These are phyloP conservation scores for Cotesia congregata DNA, from an alignment of 2,888 invertebrate genomes.

Conservation along the genomic window DNA sequence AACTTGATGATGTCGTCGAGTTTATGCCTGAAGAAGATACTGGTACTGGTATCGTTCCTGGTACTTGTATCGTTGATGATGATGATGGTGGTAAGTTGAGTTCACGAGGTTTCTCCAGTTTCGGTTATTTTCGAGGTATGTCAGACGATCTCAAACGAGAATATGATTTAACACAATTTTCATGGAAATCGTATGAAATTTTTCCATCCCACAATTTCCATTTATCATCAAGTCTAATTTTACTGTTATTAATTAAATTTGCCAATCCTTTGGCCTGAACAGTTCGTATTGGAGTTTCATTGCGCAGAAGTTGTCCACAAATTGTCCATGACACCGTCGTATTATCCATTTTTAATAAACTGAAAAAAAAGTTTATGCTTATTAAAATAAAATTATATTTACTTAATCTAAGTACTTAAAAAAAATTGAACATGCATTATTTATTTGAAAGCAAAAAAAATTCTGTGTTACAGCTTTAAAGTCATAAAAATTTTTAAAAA, in stretches of 20 bases:
- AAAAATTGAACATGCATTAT: too few relatives aligned
- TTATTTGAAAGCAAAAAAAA: too few relatives aligned
- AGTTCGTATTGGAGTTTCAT: background rate
- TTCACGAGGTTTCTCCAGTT: background rate
- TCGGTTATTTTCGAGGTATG: background rate
- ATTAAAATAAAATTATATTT: background rate
- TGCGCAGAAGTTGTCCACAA: conserved; percentile 27
- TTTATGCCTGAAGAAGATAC: background rate
- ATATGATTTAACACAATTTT: conserved; percentile 31
- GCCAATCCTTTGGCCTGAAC: background rate
- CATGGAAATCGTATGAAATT: conserved; percentile 9
- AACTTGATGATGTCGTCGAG: background rate
- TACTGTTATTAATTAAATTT: conserved; percentile 28
- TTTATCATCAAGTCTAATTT: conserved; percentile 9
- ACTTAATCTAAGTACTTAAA: too few relatives aligned
- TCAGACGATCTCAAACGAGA: background rate
- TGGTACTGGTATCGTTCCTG: background rate
- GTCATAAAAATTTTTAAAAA: too few relatives aligned
- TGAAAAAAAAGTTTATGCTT: conserved; percentile 28
- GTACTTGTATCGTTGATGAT: background rate
- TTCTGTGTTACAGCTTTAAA: too few relatives aligned
- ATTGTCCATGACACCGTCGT: conserved; percentile 20
- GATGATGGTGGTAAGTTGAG: background rate
- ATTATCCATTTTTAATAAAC: conserved; percentile 20
- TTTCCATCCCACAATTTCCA: conserved; percentile 23